Base-by-base conservation (phyloP, 2,888 invertebrate genomes). In the Abrostola tripartita region DNA sequence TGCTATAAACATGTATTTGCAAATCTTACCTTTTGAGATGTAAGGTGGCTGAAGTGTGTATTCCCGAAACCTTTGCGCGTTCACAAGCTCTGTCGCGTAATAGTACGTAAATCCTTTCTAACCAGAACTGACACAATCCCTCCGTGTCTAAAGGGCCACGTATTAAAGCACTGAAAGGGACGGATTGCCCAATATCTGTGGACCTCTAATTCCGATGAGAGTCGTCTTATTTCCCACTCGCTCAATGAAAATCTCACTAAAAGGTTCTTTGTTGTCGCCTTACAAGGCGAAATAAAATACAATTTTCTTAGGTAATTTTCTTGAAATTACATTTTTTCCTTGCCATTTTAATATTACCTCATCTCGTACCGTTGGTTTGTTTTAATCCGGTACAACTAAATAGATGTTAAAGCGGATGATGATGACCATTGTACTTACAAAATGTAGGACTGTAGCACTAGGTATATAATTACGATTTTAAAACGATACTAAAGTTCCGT, bases 201-300 rank as follows among this genome's bases (percentile, higher is more conserved):
- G 73, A 71, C 67, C 75, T 83, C 81, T 87, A 86, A 88, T 87
- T 87, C 88, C 83, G 69, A 81, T 81, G 80, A 85, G 85, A 87
- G 85, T 85, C 82, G 80, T 86, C 82, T 86, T 87, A 87, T 88
- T 86, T 80, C 76, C 52, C 53, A 68, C 58, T 82, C 81, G 80
- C 80, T 85, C 81, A 85, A 85, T 85, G 84, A 87, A 85, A 88
- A 85, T 87, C 85, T 85, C 80, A 79, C 78, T 84, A 82, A 88
- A 86, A 87, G 84, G 79, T 77, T 82, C 85, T 89, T 90, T 89
- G 87, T 89, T 86, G 85, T 86, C 82, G 70, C 74, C 68, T 63
- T 73, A 78, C 69, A 75, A 73, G 64, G 64, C 70, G 76, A 85
- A 85, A 87, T 84, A 86, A 85, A 85, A 87, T 82, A 84, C 77